Evolutionary conservation across 1,140 invertebrate species (phyloP).

Genomic region (Temnothorax curvispinosus): DNA sequence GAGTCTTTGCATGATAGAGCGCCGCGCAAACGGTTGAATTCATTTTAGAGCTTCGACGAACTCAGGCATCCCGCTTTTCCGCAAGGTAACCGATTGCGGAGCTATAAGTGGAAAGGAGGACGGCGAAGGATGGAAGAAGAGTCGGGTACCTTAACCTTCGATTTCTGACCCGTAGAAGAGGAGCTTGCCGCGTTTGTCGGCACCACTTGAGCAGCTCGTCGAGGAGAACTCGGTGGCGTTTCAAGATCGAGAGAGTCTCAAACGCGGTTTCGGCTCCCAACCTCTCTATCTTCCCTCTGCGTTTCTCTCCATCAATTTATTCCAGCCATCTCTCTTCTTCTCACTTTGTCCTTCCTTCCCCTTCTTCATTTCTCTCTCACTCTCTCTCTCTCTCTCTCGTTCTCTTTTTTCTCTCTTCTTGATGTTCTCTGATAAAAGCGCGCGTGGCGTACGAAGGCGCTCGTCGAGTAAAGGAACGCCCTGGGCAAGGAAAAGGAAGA

Average conservation of each 20-base stretch:
- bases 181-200: slow-evolving; percentile 61
- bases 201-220: slow-evolving; percentile 54
- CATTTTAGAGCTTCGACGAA: slow-evolving; percentile 29
- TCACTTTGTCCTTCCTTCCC: not conserved
- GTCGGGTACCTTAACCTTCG: slow-evolving; percentile 53
- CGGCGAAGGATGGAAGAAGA: slow-evolving; percentile 12
- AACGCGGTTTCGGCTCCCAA: slow-evolving; percentile 58
- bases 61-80: slow-evolving; percentile 39
- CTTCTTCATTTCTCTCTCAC: not conserved
- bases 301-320: slow-evolving; percentile 45
- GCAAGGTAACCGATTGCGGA: slow-evolving; percentile 40
- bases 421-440: slow-evolving; percentile 45
- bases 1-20: slow-evolving; percentile 37
- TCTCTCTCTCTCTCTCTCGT: not conserved
- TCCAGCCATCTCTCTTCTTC: slow-evolving; percentile 14
- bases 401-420: not conserved
- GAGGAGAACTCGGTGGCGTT: slow-evolving; percentile 53
- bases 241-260: slow-evolving; percentile 57
- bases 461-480: slow-evolving; percentile 55
- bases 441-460: slow-evolving; percentile 40
- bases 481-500: slow-evolving; percentile 54
- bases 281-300: slow-evolving; percentile 29
- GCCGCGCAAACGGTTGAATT: slow-evolving; percentile 26
- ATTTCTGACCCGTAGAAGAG: slow-evolving; percentile 58
- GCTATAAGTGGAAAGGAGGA: slow-evolving; percentile 16